These are phyloP conservation scores for Mus spretus DNA, from an alignment of 2,797 vertebrate genomes.

Conservation along the genomic window DNA sequence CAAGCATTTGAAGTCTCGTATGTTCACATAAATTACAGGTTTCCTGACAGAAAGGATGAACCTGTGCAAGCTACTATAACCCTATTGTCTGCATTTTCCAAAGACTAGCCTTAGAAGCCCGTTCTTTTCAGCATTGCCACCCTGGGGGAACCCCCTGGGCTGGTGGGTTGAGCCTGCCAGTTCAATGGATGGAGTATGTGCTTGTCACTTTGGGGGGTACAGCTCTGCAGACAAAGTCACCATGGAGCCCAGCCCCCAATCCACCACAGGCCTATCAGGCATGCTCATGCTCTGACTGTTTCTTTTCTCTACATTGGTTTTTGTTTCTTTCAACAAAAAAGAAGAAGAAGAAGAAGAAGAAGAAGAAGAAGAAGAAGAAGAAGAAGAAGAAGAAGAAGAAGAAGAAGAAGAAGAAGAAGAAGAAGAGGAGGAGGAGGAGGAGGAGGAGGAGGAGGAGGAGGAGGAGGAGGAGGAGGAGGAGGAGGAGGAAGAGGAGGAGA, in stretches of 20 bases:
- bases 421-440: background rate
- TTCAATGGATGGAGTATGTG: background rate
- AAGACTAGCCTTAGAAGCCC: background rate
- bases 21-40: background rate
- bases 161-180: background rate
- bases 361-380: fast-evolving
- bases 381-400: background rate
- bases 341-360: too few relatives aligned
- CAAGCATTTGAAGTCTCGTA: slow-evolving; percentile 18
- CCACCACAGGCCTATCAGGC: background rate
- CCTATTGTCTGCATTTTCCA: slow-evolving; percentile 40
- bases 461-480: too few relatives aligned
- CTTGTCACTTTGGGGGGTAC: background rate
- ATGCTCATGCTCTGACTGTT: background rate
- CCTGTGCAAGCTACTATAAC: slow-evolving; percentile 19
- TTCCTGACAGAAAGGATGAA: slow-evolving; percentile 55
- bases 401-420: too few relatives aligned
- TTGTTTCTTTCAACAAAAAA: background rate
- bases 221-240: slow-evolving; percentile 1
- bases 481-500: too few relatives aligned
- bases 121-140: background rate
- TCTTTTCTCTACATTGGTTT: background rate
- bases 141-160: background rate
- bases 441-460: background rate
- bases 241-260: background rate